Conservation (phyloP, 2,888 invertebrate genomes). For the Xylocampa areola region DNA sequence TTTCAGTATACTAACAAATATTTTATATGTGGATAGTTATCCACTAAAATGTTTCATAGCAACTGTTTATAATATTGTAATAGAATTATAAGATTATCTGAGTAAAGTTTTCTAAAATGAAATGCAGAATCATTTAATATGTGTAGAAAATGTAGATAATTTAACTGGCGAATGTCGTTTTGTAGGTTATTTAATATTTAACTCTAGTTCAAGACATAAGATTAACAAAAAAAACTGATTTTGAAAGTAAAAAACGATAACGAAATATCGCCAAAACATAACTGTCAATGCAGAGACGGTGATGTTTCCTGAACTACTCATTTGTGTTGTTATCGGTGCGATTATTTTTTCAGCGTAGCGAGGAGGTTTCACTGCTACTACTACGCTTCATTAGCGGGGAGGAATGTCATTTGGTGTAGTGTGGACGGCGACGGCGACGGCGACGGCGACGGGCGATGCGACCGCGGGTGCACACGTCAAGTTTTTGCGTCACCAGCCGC, state of each 20-base stretch:
- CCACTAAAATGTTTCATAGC: too few species aligned
- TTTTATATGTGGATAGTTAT: too few species aligned
- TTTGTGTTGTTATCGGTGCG: conserved; percentile 30
- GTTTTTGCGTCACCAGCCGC: conserved; percentile 62
- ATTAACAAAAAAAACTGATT: too few species aligned
- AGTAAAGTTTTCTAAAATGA: too few species aligned
- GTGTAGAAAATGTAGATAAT: too few species aligned
- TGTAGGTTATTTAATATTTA: too few species aligned
- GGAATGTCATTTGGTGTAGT: conserved; percentile 79
- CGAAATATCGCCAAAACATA: not conserved
- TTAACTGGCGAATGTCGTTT: too few species aligned
- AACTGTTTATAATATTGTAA: too few species aligned
- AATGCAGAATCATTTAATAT: too few species aligned
- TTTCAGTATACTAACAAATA: too few species aligned
- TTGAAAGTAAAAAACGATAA: not conserved
- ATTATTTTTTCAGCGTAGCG: conserved; percentile 51
- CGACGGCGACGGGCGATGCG: conserved; percentile 37
- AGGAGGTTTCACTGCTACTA: conserved; percentile 54
- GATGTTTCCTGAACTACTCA: conserved; percentile 40
- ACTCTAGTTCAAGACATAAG: too few species aligned
- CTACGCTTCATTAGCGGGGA: conserved; percentile 75
- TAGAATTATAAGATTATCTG: too few species aligned
- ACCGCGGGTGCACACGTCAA: conserved; percentile 59
- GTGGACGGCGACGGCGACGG: conserved; percentile 43
- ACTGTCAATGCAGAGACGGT: not conserved